Conservation (phyloP, 2,797 vertebrate genomes). For the Notolabrus celidotus region DNA sequence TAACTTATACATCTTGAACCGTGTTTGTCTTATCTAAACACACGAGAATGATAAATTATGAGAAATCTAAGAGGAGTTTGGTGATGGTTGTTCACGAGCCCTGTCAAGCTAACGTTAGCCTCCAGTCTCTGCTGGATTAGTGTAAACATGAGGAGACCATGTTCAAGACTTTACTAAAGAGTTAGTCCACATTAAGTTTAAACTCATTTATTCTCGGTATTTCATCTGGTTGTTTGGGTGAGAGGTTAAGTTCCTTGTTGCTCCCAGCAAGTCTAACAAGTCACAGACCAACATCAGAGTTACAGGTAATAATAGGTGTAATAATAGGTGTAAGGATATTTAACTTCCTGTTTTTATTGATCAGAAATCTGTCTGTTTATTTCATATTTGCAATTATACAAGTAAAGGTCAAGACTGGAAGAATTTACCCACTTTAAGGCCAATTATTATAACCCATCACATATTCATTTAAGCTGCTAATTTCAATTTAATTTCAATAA, state of each 20-base stretch:
- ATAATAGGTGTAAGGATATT: no score
- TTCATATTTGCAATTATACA: no score
- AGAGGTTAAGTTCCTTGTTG: not conserved
- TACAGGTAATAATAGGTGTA: no score
- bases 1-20: rapidly evolving
- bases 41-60: not conserved
- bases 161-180: not conserved
- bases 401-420: no score
- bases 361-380: no score
- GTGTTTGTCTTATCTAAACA: not conserved
- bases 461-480: no score
- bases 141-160: not conserved
- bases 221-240: not conserved
- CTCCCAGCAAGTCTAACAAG: no score
- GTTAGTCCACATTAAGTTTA: not conserved
- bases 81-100: not conserved
- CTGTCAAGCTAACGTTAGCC: slow-evolving; percentile 6
- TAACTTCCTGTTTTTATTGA: no score
- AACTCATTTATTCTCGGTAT: rapidly evolving
- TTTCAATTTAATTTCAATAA: no score
- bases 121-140: not conserved
- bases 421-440: no score
- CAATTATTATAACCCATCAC: no score
- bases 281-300: no score
- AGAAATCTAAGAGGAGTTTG: not conserved